phyloP scores from a whole-genome alignment of 2,113 vertebrate species.

The Dascyllus trimaculatus region DNA sequence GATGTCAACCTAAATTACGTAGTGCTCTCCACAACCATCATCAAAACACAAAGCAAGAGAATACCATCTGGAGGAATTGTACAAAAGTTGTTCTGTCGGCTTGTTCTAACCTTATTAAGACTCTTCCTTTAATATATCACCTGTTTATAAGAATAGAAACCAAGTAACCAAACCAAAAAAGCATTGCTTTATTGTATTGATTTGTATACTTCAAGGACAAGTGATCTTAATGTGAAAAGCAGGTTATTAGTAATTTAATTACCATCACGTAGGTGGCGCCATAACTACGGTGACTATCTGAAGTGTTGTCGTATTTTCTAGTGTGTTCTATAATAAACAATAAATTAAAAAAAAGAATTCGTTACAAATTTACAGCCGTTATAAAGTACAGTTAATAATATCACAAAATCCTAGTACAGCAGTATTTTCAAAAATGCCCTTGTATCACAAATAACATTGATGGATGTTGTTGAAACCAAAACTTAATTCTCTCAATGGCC shows the following conservation, averaged over 20 bases:
- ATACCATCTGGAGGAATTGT: neutral
- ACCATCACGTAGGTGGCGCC: conserved; percentile 41
- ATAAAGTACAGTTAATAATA: conserved; percentile 74
- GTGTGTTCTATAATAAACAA: conserved; percentile 64
- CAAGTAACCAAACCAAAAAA: conserved; percentile 51
- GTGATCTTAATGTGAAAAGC: conserved; percentile 71
- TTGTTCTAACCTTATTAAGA: neutral
- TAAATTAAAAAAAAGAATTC: conserved; percentile 59
- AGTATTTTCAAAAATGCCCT: conserved; percentile 76
- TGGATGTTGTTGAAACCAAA: conserved; percentile 44
- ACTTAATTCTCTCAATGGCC: conserved; percentile 41
- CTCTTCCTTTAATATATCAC: neutral
- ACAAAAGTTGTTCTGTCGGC: neutral
- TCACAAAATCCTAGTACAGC: conserved; percentile 74
- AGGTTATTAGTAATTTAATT: conserved; percentile 66
- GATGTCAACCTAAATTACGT: too few relatives aligned
- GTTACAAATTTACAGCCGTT: conserved; percentile 75
- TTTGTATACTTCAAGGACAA: conserved; percentile 61
- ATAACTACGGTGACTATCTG: conserved; percentile 43
- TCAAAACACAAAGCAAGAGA: neutral
- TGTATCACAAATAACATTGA: conserved; percentile 65
- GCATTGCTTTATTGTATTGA: conserved; percentile 71
- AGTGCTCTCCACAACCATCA: neutral
- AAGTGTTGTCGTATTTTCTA: conserved; percentile 44
- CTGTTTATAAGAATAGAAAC: conserved; percentile 4